phyloP scores from a whole-genome alignment of 2,888 invertebrate genomes.

The Platycheirus albimanus region DNA sequence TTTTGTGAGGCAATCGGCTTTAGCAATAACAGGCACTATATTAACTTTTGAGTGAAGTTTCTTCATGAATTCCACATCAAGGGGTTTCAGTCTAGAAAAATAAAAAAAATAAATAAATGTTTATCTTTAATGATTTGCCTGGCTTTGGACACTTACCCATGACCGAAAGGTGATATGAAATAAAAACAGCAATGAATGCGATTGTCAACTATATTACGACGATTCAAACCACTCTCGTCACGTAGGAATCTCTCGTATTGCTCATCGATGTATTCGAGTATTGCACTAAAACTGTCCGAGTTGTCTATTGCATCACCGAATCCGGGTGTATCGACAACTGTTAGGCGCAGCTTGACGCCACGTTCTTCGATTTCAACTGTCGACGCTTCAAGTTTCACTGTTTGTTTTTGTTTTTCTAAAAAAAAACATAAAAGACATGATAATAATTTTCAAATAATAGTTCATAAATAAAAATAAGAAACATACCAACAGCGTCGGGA shows the following conservation, averaged over 20 bases:
- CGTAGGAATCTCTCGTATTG: conserved; percentile 96
- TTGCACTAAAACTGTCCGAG: conserved; percentile 94
- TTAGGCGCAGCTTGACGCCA: conserved; percentile 95
- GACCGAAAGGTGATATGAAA: conserved; percentile 98
- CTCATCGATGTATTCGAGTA: conserved; percentile 98
- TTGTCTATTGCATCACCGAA: conserved; percentile 98
- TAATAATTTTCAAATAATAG: not conserved
- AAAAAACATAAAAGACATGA: conserved; percentile 74
- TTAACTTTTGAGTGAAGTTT: conserved; percentile 97
- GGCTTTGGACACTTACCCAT: conserved; percentile 87
- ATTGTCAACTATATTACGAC: conserved; percentile 98
- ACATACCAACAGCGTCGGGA: conserved; percentile 92
- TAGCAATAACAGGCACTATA: conserved; percentile 98
- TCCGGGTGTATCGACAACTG: conserved; percentile 97
- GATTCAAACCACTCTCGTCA: conserved; percentile 97
- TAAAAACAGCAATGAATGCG: conserved; percentile 99
- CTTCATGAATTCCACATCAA: conserved; percentile 98
- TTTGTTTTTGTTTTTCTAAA: conserved; percentile 94
- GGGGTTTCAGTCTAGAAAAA: conserved; percentile 89
- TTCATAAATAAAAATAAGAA: too few relatives aligned
- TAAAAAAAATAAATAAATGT: not conserved
- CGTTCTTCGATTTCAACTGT: conserved; percentile 98
- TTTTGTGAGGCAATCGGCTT: conserved; percentile 97
- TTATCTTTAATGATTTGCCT: not conserved
- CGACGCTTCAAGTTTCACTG: conserved; percentile 97